Evolutionary conservation across 30 jellyfish, hydroid and myxozoan species (phyloP).

Genomic region (Turritopsis rubra): DNA sequence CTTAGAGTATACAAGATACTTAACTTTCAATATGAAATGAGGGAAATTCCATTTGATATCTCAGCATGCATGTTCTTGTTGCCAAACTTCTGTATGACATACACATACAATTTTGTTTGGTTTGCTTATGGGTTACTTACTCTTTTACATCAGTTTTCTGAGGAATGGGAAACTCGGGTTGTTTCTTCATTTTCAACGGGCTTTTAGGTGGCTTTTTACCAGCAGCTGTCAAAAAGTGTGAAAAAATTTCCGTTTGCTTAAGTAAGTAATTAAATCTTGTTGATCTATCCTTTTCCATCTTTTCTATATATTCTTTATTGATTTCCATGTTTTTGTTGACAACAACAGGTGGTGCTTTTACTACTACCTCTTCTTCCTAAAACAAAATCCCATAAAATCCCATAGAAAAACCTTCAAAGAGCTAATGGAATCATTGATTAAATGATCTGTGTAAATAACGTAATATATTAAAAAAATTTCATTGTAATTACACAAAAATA

Average conservation of each 20-base stretch:
- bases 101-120: too few species aligned
- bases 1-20: too few species aligned
- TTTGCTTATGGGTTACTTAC: slow-evolving; percentile 48
- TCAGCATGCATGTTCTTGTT: too few species aligned
- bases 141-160: slow-evolving; percentile 53
- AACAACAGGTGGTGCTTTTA: slow-evolving; percentile 9
- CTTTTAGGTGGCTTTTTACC: slow-evolving; percentile 95
- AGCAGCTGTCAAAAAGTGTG: slow-evolving; percentile 88
- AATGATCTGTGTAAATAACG: too few species aligned
- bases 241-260: slow-evolving; percentile 84
- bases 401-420: too few species aligned
- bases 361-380: slow-evolving; percentile 28
- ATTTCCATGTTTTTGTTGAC: slow-evolving; percentile 34
- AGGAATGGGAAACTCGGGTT: slow-evolving; percentile 70
- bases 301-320: slow-evolving; percentile 64
- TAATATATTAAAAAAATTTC: too few species aligned
- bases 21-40: too few species aligned
- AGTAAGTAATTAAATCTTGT: slow-evolving; percentile 78
- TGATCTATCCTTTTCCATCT: slow-evolving; percentile 92
- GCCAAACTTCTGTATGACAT: too few species aligned
- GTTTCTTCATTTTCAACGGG: slow-evolving; percentile 83
- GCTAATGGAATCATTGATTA: too few species aligned
- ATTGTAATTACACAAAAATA: too few species aligned
- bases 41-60: too few species aligned
- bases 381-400: too few species aligned